Conservation (phyloP, 2,797 vertebrate genomes). For the Echiichthys vipera region DNA sequence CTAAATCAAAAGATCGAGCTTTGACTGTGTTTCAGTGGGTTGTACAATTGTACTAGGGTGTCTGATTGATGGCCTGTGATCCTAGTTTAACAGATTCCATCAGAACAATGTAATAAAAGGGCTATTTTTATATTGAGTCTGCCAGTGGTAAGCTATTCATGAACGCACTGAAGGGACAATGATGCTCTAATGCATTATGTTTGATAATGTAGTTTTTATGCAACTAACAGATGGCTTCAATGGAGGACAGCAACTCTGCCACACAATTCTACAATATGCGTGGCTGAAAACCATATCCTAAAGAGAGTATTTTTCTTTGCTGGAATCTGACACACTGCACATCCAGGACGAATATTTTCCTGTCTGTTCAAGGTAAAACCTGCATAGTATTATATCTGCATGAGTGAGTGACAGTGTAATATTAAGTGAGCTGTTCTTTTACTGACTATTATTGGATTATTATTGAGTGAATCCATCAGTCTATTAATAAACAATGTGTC, state of each 20-base stretch:
- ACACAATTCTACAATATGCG: conserved; percentile 24
- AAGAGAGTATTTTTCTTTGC: conserved; percentile 19
- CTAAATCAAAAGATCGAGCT: conserved; percentile 50
- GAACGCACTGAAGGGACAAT: conserved; percentile 55
- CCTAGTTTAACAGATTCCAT: conserved; percentile 51
- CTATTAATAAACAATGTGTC: conserved; percentile 24
- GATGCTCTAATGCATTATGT: conserved; percentile 54
- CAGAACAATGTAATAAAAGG: conserved; percentile 44
- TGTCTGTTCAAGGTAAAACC: conserved; percentile 14
- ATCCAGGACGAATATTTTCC: conserved; percentile 2
- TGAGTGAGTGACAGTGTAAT: background rate
- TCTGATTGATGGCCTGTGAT: conserved; percentile 47
- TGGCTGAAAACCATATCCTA: background rate
- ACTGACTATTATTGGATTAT: conserved; percentile 2
- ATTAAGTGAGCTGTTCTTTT: conserved; percentile 18
- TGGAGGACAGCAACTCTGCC: conserved; percentile 36
- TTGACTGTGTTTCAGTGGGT: conserved; percentile 41
- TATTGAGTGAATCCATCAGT: conserved; percentile 10
- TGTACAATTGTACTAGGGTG: conserved; percentile 25
- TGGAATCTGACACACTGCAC: conserved; percentile 8
- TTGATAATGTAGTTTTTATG: conserved; percentile 64
- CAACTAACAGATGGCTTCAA: conserved; percentile 56
- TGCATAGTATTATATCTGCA: conserved; percentile 17
- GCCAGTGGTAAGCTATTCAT: conserved; percentile 59
- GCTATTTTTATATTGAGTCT: conserved; percentile 54